Percentiles rank a stretch among this genome's conserved stretches.
Conservation (phyloP, 2,797 vertebrate genomes). For the Lithobates sylvaticus region DNA sequence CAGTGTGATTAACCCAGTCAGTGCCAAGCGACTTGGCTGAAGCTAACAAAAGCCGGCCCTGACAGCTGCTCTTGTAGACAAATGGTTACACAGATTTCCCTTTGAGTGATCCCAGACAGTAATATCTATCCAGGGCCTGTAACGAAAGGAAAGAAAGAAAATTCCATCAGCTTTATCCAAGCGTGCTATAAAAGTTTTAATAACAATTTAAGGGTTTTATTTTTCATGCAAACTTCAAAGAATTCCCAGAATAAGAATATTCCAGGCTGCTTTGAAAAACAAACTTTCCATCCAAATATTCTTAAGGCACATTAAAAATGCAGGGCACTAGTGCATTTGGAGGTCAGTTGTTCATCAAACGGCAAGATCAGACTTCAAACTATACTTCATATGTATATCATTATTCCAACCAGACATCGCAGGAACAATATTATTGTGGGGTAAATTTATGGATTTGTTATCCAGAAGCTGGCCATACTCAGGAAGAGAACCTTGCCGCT, state of each 20-base stretch:
- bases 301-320: not conserved
- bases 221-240: constrained; percentile 19
- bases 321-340: constrained; percentile 12
- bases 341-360: not conserved
- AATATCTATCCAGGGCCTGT: constrained; percentile 36
- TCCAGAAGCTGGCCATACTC: no score
- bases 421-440: no score
- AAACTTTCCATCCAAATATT: constrained; percentile 16
- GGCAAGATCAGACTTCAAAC: not conserved
- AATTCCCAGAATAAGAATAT: not conserved
- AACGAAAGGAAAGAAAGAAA: constrained; percentile 23
- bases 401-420: no score
- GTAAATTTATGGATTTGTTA: no score
- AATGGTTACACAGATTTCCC: constrained; percentile 49
- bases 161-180: constrained; percentile 37
- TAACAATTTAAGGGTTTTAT: constrained; percentile 28
- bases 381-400: not conserved
- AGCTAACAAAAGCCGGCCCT: not conserved
- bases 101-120: constrained; percentile 49
- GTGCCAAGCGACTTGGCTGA: constrained; percentile 20
- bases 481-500: no score
- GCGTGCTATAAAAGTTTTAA: constrained; percentile 32
- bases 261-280: constrained; percentile 7
- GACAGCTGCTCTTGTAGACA: constrained; percentile 33
- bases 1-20: constrained; percentile 51